Conservation (phyloP, 2,113 vertebrate species). For the Platanista minor region DNA sequence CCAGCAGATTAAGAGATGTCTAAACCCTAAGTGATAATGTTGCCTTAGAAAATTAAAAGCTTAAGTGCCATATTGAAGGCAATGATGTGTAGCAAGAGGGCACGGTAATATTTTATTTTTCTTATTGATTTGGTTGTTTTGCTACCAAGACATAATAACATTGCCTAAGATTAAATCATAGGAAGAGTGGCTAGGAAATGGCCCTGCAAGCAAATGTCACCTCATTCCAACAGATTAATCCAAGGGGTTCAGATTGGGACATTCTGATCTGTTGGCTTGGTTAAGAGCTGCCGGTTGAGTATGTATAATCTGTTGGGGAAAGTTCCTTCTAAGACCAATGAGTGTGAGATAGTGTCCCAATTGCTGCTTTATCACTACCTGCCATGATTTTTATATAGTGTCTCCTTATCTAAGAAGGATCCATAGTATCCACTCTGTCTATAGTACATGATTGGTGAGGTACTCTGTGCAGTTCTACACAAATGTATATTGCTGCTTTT, state of each 20-base stretch:
- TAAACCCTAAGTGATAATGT: not conserved
- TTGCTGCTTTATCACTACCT: not conserved
- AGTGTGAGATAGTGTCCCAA: not conserved
- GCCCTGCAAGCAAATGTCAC: not conserved
- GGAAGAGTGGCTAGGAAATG: not conserved
- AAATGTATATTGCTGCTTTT: rapidly evolving
- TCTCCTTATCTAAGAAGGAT: not conserved
- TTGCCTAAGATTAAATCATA: not conserved
- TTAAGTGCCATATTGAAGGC: not conserved
- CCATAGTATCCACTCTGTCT: rapidly evolving
- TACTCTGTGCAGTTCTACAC: not conserved
- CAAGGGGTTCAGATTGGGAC: not conserved
- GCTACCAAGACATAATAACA: not conserved
- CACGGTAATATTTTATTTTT: not conserved
- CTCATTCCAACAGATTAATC: not conserved
- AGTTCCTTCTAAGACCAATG: not conserved
- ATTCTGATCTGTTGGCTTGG: not conserved
- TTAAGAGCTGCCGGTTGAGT: not conserved
- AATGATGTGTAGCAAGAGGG: not conserved
- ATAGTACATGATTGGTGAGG: not conserved
- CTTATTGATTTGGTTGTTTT: not conserved
- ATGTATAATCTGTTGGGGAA: not conserved
- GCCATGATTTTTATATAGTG: not conserved
- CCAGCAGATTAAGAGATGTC: not conserved
- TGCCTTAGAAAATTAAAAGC: not conserved